Conservation (phyloP, 1,140 invertebrate genomes). For the Sipha flava region DNA sequence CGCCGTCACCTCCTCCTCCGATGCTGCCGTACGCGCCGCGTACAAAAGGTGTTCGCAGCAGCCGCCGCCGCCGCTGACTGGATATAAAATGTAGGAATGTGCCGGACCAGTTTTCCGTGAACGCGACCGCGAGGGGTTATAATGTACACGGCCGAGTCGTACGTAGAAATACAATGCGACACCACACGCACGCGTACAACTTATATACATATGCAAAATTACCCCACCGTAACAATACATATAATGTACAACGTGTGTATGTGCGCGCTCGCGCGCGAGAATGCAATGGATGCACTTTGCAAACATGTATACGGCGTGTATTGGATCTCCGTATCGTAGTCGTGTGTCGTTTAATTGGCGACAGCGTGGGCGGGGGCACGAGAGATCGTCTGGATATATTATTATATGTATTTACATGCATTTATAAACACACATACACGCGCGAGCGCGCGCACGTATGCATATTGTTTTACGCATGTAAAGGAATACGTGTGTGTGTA, state of each 20-base stretch:
- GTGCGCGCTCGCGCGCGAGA: not conserved
- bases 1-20: not conserved
- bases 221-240: not conserved
- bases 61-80: too few relatives aligned
- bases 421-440: too few relatives aligned
- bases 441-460: too few relatives aligned
- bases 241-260: not conserved
- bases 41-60: not conserved
- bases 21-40: too few relatives aligned
- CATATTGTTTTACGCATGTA: too few relatives aligned
- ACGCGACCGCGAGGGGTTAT: not conserved
- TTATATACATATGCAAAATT: too few relatives aligned
- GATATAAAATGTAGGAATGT: slow-evolving; percentile 3
- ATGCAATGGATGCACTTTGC: not conserved
- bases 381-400: slow-evolving; percentile 8
- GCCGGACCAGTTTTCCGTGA: not conserved
- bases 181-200: not conserved
- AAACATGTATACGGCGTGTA: not conserved
- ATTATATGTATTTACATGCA: not conserved
- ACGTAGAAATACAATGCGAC: not conserved
- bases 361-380: slow-evolving; percentile 19
- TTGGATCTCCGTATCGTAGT: not conserved
- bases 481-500: too few relatives aligned
- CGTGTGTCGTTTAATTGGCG: slow-evolving; percentile 30
- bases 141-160: not conserved